phyloP scores from a whole-genome alignment of 2,797 vertebrate species.

The Typhlichthys eigenmanni region DNA sequence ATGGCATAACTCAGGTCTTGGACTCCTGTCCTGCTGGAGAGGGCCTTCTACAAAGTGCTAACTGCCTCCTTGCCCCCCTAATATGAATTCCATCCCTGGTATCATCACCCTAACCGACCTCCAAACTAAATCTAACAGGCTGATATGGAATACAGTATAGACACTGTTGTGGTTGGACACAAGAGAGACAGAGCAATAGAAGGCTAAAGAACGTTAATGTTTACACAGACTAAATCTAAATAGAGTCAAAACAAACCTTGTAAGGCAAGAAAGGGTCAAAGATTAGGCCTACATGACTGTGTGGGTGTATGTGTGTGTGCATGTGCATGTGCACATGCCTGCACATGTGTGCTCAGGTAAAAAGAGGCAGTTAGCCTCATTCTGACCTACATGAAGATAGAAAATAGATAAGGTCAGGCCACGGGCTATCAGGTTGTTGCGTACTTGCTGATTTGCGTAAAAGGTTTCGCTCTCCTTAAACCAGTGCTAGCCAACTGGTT shows the following conservation, averaged over 20 bases:
- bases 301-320: conserved; percentile 24
- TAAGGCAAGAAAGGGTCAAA: conserved; percentile 48
- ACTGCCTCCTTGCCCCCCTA: no score
- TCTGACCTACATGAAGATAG: conserved; percentile 69
- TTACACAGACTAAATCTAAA: background rate
- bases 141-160: no score
- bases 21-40: conserved; percentile 46
- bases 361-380: conserved; percentile 66
- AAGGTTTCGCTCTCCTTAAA: background rate
- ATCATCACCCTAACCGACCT: no score
- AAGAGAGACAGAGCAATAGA: background rate
- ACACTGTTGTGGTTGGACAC: background rate
- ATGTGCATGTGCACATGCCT: background rate
- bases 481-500: background rate
- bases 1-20: conserved; percentile 68
- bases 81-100: no score
- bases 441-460: background rate
- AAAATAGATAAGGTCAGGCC: conserved; percentile 39
- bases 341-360: background rate
- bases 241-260: conserved; percentile 4
- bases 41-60: conserved; percentile 4
- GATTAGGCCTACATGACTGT: conserved; percentile 1
- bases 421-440: conserved; percentile 11
- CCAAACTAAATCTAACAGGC: no score
- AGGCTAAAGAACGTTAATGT: background rate